Evolutionary conservation across 2,888 invertebrate genomes (phyloP).

Genomic region (Platycheirus albimanus): DNA sequence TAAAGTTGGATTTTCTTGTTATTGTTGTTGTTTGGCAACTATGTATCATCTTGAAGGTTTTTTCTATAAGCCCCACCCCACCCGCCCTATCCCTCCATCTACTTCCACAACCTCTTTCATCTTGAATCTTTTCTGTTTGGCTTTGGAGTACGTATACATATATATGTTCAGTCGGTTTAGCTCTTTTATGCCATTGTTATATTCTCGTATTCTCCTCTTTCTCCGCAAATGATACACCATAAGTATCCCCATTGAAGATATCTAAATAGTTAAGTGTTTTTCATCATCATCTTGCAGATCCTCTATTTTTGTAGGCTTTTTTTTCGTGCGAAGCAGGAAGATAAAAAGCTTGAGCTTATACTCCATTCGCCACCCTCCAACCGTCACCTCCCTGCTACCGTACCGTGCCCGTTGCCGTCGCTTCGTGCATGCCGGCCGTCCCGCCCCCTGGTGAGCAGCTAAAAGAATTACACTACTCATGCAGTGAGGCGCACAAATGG

Average conservation of each 20-base stretch:
- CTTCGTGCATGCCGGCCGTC: too few species aligned
- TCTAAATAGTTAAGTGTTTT: conserved; percentile 62
- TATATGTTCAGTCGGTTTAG: conserved; percentile 51
- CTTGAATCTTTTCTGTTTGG: conserved; percentile 28
- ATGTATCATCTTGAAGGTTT: conserved; percentile 40
- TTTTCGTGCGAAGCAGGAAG: background rate
- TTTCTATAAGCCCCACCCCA: background rate
- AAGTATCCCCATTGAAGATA: conserved; percentile 49
- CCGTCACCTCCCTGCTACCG: too few species aligned
- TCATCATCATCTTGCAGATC: conserved; percentile 36
- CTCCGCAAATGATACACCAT: conserved; percentile 36
- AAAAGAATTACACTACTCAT: conserved; percentile 41
- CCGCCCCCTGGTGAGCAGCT: conserved; percentile 22
- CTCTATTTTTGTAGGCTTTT: conserved; percentile 11
- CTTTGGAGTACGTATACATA: conserved; percentile 1
- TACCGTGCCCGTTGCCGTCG: too few species aligned
- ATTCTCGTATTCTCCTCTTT: background rate
- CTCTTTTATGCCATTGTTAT: conserved; percentile 36
- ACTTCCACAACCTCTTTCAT: too few species aligned
- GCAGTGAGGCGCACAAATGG: conserved; percentile 44
- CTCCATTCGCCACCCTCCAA: too few species aligned
- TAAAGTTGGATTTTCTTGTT: conserved; percentile 51
- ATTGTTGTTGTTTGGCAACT: conserved; percentile 29
- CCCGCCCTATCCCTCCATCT: background rate
- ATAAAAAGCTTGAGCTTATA: background rate